Evolutionary conservation across 2,888 invertebrate species (phyloP).

Genomic region (Phengaris arion): DNA sequence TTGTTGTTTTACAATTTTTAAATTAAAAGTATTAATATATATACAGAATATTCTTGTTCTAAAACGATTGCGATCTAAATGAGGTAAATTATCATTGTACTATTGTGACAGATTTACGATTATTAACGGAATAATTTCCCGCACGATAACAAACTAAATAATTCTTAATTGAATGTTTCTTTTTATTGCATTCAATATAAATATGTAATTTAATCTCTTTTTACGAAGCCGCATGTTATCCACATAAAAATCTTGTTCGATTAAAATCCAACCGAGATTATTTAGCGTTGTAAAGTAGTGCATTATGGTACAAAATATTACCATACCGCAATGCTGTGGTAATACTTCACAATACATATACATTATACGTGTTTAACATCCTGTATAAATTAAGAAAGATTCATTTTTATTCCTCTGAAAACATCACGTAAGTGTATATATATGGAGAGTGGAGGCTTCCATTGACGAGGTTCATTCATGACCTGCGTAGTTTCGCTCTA

Average conservation of each 20-base stretch:
- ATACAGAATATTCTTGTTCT: neutral
- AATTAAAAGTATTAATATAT: neutral
- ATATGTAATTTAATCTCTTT: constrained; percentile 4
- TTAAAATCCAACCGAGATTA: neutral
- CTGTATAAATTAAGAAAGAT: no score
- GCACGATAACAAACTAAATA: constrained; percentile 9
- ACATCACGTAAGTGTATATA: constrained; percentile 34
- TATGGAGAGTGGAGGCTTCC: constrained; percentile 40
- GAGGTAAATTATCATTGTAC: neutral
- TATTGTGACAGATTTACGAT: constrained; percentile 14
- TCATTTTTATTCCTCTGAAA: no score
- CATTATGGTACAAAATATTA: no score
- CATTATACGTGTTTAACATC: no score
- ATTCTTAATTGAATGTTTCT: constrained; percentile 14
- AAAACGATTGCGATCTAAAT: neutral
- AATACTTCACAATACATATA: no score
- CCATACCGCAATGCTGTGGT: no score
- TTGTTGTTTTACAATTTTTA: neutral
- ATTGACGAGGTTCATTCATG: constrained; percentile 41
- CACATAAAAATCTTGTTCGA: neutral
- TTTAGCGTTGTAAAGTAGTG: neutral
- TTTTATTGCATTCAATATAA: constrained; percentile 14
- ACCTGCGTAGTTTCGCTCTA: constrained; percentile 33
- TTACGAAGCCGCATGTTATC: neutral
- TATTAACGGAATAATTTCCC: neutral